phyloP scores from a whole-genome alignment of 2,888 invertebrate genomes.

The Tetranychus truncatus region DNA sequence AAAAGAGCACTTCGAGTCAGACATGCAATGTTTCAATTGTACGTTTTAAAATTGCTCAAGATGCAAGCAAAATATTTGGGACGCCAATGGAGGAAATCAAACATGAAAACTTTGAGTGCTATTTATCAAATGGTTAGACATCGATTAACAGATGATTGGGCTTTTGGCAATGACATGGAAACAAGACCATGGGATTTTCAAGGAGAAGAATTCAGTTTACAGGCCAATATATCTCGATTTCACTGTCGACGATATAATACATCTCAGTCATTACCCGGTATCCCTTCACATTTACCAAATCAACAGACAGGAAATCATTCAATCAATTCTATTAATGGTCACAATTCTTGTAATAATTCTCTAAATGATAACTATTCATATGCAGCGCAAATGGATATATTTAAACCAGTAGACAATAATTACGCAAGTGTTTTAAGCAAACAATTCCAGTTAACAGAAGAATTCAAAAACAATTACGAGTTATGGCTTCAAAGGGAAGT shows the following conservation, averaged over 20 bases:
- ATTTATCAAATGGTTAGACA: conserved; percentile 73
- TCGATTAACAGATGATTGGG: conserved; percentile 84
- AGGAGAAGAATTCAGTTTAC: conserved; percentile 83
- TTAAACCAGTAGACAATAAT: conserved; percentile 52
- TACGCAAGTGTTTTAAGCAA: conserved; percentile 59
- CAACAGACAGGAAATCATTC: background rate
- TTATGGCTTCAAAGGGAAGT: conserved; percentile 93
- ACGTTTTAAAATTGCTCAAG: conserved; percentile 87
- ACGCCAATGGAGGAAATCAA: conserved; percentile 93
- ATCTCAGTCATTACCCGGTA: background rate
- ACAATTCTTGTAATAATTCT: background rate
- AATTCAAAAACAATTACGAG: conserved; percentile 80
- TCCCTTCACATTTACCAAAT: background rate
- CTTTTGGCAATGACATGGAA: conserved; percentile 87
- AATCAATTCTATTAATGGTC: background rate
- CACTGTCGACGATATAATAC: conserved; percentile 72
- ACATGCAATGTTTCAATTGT: conserved; percentile 91
- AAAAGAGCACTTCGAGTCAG: conserved; percentile 84
- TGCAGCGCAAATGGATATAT: conserved; percentile 10
- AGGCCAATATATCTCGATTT: conserved; percentile 84
- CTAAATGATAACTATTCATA: background rate
- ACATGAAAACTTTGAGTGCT: conserved; percentile 98
- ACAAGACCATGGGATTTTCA: conserved; percentile 85
- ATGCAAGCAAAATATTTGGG: conserved; percentile 99
- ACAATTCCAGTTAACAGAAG: conserved; percentile 64